Evolutionary conservation across 2,113 vertebrate genomes (phyloP).

Genomic region (Athene cunicularia): DNA sequence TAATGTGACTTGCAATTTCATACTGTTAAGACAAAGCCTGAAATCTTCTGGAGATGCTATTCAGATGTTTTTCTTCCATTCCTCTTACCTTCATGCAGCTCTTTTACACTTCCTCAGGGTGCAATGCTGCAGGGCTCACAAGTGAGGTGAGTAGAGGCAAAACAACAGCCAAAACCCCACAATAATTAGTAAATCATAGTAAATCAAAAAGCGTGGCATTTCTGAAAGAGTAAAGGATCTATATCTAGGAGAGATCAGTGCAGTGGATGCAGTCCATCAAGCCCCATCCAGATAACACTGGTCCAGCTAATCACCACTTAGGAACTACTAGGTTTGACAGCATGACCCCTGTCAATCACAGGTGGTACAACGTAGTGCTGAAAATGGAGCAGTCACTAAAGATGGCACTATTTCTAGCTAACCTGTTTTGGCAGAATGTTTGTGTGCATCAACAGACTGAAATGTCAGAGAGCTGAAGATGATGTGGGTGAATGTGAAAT

Average conservation of each 20-base stretch:
- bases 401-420: conserved; percentile 27
- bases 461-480: conserved; percentile 41
- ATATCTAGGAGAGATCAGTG: not conserved
- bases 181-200: not conserved
- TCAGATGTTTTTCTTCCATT: not conserved
- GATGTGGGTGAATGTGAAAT: conserved; percentile 29
- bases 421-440: conserved; percentile 46
- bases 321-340: not conserved
- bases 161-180: not conserved
- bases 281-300: not conserved
- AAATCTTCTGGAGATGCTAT: not conserved
- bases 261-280: not conserved
- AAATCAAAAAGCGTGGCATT: not conserved
- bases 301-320: not conserved
- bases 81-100: not conserved
- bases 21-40: not conserved
- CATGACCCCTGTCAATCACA: conserved; percentile 32
- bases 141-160: not conserved
- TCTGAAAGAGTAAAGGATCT: not conserved
- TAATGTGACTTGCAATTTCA: not conserved
- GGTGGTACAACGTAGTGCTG: not conserved
- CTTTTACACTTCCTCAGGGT: not conserved
- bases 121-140: not conserved
- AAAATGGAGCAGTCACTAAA: conserved; percentile 55
- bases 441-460: conserved; percentile 50